Base-by-base conservation (phyloP, 2,797 vertebrate genomes). In the Myotis vivesi region DNA sequence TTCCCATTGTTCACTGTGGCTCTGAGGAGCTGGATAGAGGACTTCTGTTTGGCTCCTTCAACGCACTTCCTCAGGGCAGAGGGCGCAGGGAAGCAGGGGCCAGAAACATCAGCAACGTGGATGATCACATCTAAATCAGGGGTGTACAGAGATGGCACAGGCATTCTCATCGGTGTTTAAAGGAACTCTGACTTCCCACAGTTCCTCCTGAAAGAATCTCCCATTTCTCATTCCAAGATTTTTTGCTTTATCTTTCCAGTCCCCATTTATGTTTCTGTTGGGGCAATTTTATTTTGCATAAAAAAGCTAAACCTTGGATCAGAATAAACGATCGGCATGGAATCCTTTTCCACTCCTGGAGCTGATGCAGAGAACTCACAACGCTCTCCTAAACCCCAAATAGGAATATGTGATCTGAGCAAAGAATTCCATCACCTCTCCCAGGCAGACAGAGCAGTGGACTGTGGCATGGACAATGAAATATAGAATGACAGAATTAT, bases 351-450 rank as follows among this genome's bases (percentile, higher is more conserved):
- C 19, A 88, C 11, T 82, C 51, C 51, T 64, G 79, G 57, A 12
- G 28, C 59, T 76, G 69, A 80, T 16, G 71, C 44, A 15, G 0
- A 38, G 66, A 55, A 30, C 62, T 92, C 55, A n/a, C 0, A 28
- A 73, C 62, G 25, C 23, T 16, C 55, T 86, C 36, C 85, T 51
- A 80, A 87, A 46, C 23, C 46, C 44, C 59, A 94, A 80, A 55
- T 8, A 28, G 55, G 59, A 83, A 46, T 16, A 2, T 2, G 2
- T 7, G 10, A 33, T 62, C 46, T n/a, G 71, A 83, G 76, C 53
- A 89, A 62, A 96, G 79, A 83, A 36, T 57, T 88, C 71, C 72
- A 79, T 79, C 69, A 51, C 41, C 57, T 90, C 66, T 86, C 41
- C 1, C 1, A 3, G 64, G 19, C 36, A 76, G 87, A 93, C 23